Evolutionary conservation across 1,140 invertebrate species (phyloP), one percentile per base, ranked within the genome.

Genomic region (Pentalonia nigronervosa): DNA sequence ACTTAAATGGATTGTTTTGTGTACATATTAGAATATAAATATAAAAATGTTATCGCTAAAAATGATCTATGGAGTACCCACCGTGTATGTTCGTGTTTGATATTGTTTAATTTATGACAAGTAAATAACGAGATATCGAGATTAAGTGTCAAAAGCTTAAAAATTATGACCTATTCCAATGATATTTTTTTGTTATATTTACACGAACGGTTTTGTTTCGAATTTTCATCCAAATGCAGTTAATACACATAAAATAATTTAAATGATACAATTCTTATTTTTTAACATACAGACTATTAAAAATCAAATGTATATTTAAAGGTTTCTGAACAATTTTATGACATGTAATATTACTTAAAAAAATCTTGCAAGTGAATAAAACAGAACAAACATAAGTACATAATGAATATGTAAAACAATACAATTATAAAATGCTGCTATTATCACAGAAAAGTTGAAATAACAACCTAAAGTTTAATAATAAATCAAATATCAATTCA

Each of bases 1-100:
- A 76, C 4, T n/a, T 17, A n/a, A 76, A 76, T 67, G n/a, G 30
- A 67, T 67, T 1, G 30, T 11, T 9, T 30, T 67, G 14, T n/a
- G 7, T n/a, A n/a, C 14, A 76, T 7, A 76, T 76, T n/a, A 76
- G 6, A n/a, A 76, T n/a, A n/a, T 76, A 30, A 76, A 7, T n/a
- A 76, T 76, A 76, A 76, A 76, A 76, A n/a, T 76, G 60, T 76
- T 76, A 76, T 76, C 60, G n/a, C 60, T 76, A 76, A n/a, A 76
- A n/a, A 76, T 76, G 60, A 76, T 30, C 60, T 76, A 67, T 67
- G 60, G n/a, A 41, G 1, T 41, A 41, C 41, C 41, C 41, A 41
- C 6, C 60, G 60, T n/a, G 14, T 14, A n/a, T 76, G 11, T 76
- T 0, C n/a, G 60, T 67, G 30, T 76, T 76, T n/a, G n/a, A 76